Conservation (phyloP, 2,113 vertebrate genomes). For the Cyanoramphus novaezelandiae region DNA sequence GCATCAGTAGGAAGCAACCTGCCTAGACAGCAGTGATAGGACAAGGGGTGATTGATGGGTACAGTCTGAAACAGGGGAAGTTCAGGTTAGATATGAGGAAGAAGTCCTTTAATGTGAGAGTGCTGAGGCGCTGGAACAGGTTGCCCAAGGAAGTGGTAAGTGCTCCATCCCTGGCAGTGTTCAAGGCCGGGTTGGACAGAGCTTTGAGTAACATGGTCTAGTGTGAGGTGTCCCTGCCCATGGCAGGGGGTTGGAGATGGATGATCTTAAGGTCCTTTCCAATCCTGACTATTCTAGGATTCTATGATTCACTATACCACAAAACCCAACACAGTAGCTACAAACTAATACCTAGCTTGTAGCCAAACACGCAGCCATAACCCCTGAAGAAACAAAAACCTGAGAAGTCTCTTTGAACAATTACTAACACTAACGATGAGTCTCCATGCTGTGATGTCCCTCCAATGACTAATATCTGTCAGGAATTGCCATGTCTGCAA, state of each 20-base stretch:
- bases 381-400: background rate
- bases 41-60: background rate
- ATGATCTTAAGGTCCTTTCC: background rate
- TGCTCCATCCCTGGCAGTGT: too few relatives aligned
- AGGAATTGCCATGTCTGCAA: too few relatives aligned
- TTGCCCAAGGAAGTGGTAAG: too few relatives aligned
- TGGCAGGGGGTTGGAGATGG: background rate
- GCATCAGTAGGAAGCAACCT: background rate
- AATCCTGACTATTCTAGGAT: background rate
- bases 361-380: background rate
- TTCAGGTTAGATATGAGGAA: background rate
- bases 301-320: background rate
- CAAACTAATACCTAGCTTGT: background rate
- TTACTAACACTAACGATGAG: fast-evolving
- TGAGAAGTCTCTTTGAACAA: background rate
- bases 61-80: background rate
- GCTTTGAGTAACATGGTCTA: background rate
- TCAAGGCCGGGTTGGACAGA: too few relatives aligned
- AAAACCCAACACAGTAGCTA: background rate
- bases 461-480: too few relatives aligned
- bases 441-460: background rate
- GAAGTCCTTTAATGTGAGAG: background rate
- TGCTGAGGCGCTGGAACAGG: too few relatives aligned
- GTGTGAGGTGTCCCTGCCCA: background rate
- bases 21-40: background rate